A percentile compares a stretch with the other conserved stretches of the same genome.
These are phyloP conservation scores for Gymnosoma rotundatum DNA, from an alignment of 2,888 invertebrate genomes.

Conservation along the genomic window DNA sequence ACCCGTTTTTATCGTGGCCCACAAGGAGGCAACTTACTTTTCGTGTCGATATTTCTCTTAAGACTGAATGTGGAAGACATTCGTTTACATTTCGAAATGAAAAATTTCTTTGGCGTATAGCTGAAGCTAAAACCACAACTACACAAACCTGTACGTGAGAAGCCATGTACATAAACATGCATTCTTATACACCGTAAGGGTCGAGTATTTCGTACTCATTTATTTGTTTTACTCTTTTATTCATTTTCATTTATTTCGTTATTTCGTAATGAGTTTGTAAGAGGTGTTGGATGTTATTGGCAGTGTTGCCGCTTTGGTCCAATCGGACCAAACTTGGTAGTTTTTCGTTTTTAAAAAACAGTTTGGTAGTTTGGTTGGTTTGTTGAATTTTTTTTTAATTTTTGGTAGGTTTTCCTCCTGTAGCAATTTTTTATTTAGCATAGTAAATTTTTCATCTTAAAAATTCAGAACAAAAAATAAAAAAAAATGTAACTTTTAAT, in stretches of 20 bases:
- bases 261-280: slow-evolving; percentile 11
- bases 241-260: slow-evolving; percentile 32
- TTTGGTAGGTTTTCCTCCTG: no score
- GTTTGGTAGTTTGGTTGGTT: no score
- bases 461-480: no score
- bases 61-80: slow-evolving; percentile 76
- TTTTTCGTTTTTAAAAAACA: no score
- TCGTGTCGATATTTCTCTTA: slow-evolving; percentile 82
- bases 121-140: slow-evolving; percentile 42
- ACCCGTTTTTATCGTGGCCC: slow-evolving; percentile 65
- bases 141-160: slow-evolving; percentile 13
- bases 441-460: no score
- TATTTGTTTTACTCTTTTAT: slow-evolving; percentile 31
- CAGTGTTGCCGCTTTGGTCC: no score
- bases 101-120: slow-evolving; percentile 66
- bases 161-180: background rate
- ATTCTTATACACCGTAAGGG: slow-evolving; percentile 1
- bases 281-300: slow-evolving; percentile 19
- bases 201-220: slow-evolving; percentile 33
- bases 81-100: slow-evolving; percentile 59
- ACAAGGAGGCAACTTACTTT: slow-evolving; percentile 78
- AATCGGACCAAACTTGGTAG: no score
- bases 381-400: no score
- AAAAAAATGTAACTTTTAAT: no score
- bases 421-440: no score